These are phyloP conservation scores for Anthonomus grandis DNA, from an alignment of 1,140 invertebrate genomes.

Conservation along the genomic window DNA sequence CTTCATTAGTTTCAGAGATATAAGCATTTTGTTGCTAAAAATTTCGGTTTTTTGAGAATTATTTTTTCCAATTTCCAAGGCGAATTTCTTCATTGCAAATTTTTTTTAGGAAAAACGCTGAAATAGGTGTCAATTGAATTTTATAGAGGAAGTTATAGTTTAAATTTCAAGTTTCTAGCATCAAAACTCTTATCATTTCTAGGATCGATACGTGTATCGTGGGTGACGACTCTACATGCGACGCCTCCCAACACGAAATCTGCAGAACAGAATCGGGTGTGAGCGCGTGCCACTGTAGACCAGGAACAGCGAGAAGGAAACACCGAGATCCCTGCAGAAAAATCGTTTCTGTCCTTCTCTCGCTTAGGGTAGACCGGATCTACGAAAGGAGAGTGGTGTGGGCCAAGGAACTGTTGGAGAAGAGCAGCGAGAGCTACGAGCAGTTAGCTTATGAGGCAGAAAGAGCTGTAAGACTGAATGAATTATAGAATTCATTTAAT, in stretches of 20 bases:
- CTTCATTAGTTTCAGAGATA: too few relatives aligned
- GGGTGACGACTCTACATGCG: slow-evolving; percentile 89
- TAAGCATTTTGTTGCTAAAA: too few relatives aligned
- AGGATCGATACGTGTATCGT: slow-evolving; percentile 93
- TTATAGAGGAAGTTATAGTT: too few relatives aligned
- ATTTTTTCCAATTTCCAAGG: too few relatives aligned
- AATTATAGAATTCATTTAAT: neutral
- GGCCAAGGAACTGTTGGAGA: slow-evolving; percentile 69
- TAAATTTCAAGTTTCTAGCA: too few relatives aligned
- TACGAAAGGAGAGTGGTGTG: slow-evolving; percentile 76
- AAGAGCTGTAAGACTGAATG: slow-evolving; percentile 66
- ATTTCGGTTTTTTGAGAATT: too few relatives aligned
- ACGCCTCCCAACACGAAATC: slow-evolving; percentile 79
- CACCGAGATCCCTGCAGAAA: slow-evolving; percentile 77
- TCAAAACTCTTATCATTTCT: too few relatives aligned
- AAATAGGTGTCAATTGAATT: too few relatives aligned
- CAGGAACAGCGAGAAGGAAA: slow-evolving; percentile 73
- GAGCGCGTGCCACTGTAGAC: slow-evolving; percentile 86
- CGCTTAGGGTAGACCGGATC: slow-evolving; percentile 76
- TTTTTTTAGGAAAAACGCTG: too few relatives aligned
- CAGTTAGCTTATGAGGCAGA: slow-evolving; percentile 79
- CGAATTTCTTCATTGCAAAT: too few relatives aligned
- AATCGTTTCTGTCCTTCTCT: slow-evolving; percentile 75
- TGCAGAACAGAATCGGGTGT: slow-evolving; percentile 86
- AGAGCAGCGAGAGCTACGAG: slow-evolving; percentile 75